Conservation (phyloP, 1,140 invertebrate species). For the Drosophila ironensis region DNA sequence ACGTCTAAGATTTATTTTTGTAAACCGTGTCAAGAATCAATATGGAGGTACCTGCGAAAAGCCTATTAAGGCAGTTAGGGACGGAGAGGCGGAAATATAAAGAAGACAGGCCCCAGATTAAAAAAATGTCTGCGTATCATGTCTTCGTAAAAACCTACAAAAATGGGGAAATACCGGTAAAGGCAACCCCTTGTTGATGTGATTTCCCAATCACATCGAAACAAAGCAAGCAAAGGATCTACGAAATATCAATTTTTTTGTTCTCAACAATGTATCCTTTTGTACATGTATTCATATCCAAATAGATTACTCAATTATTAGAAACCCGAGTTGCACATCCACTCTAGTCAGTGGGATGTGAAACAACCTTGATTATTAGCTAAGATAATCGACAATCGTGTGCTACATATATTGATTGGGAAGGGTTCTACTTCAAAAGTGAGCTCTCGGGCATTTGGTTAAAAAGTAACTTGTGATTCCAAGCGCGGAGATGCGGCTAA, state of each 20-base stretch:
- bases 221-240: neutral
- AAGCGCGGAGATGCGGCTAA: constrained; percentile 6
- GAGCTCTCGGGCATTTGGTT: constrained; percentile 9
- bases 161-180: constrained; percentile 37
- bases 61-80: neutral
- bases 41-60: constrained; percentile 6
- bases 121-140: neutral
- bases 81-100: constrained; percentile 23
- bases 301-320: constrained; percentile 13
- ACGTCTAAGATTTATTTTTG: constrained; percentile 17
- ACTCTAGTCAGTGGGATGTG: constrained; percentile 9
- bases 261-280: neutral
- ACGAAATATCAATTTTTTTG: neutral
- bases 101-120: constrained; percentile 27
- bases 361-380: constrained; percentile 27
- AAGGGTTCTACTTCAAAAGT: constrained; percentile 33
- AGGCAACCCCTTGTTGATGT: neutral
- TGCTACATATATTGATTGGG: constrained; percentile 26
- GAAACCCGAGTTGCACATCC: constrained; percentile 20
- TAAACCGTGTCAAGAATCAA: constrained; percentile 14
- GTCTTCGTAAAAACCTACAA: no score
- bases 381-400: constrained; percentile 48
- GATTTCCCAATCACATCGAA: neutral
- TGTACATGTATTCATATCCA: neutral
- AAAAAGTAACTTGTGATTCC: constrained; percentile 39